These are phyloP conservation scores for Platichthys flesus DNA, from an alignment of 2,113 vertebrate species.

Conservation along the genomic window DNA sequence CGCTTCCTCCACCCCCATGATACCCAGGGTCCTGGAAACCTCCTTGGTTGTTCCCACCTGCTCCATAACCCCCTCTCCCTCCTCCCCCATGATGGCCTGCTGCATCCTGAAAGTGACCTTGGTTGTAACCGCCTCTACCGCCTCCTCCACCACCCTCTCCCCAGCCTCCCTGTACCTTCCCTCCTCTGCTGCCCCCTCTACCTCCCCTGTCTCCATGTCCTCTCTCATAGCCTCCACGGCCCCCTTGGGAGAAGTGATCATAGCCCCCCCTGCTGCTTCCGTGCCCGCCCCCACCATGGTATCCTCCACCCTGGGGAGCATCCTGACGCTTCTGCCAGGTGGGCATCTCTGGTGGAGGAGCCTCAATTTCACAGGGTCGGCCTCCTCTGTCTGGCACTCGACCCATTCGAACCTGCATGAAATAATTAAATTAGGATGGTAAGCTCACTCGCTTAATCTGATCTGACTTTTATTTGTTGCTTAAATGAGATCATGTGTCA, in stretches of 20 bases:
- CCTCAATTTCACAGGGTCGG: constrained; percentile 95
- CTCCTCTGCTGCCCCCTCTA: constrained; percentile 77
- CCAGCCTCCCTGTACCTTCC: constrained; percentile 84
- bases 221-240: constrained; percentile 88
- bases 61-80: constrained; percentile 77
- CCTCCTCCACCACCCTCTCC: constrained; percentile 87
- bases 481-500: neutral
- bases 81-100: constrained; percentile 69
- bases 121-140: constrained; percentile 76
- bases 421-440: neutral
- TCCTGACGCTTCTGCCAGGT: constrained; percentile 98
- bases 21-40: constrained; percentile 73
- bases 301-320: constrained; percentile 85
- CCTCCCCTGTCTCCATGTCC: constrained; percentile 89
- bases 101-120: constrained; percentile 79
- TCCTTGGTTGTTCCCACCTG: constrained; percentile 77
- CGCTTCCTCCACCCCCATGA: constrained; percentile 78
- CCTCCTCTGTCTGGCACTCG: constrained; percentile 97
- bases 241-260: constrained; percentile 86
- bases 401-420: constrained; percentile 92
- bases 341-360: constrained; percentile 98
- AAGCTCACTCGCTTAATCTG: neutral
- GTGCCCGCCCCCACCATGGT: constrained; percentile 82
- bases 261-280: constrained; percentile 83
- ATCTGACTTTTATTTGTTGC: neutral